These are phyloP conservation scores for Imbricaverruca yamaguchii DNA, from an alignment of 2,888 invertebrate species.

Conservation along the genomic window DNA sequence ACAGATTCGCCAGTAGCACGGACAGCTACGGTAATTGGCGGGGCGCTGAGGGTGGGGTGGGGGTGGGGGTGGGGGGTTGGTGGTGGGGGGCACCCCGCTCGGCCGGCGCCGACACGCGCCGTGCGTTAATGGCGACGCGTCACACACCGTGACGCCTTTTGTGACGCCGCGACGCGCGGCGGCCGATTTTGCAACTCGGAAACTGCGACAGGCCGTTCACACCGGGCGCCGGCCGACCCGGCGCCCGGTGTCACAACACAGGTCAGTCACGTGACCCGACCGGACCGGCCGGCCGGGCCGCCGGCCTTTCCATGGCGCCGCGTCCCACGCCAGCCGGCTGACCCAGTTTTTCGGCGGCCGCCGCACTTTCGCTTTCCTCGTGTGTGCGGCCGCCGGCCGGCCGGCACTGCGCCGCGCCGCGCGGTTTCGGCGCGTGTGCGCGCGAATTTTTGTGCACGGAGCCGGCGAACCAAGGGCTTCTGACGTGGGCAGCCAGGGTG, in stretches of 20 bases:
- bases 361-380: constrained; percentile 15
- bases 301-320: background rate
- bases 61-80: background rate
- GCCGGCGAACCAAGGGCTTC: too few relatives aligned
- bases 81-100: background rate
- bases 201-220: background rate
- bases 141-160: constrained; percentile 3
- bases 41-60: background rate
- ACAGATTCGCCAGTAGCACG: too few relatives aligned
- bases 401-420: too few relatives aligned
- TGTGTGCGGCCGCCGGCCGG: background rate
- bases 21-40: background rate
- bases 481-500: too few relatives aligned
- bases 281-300: background rate
- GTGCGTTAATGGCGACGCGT: background rate
- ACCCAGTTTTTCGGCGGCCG: background rate
- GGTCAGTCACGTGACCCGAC: background rate
- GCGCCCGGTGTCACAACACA: background rate
- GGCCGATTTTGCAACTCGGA: background rate
- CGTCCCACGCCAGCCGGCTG: constrained; percentile 7
- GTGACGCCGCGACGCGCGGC: background rate
- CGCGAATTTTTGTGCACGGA: background rate
- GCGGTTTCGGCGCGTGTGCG: too few relatives aligned
- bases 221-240: background rate
- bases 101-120: background rate